A percentile compares a stretch with the other conserved stretches of the same genome.
Evolutionary conservation across 2,888 invertebrate species (phyloP).

Genomic region (Torymus aiolomorphi): DNA sequence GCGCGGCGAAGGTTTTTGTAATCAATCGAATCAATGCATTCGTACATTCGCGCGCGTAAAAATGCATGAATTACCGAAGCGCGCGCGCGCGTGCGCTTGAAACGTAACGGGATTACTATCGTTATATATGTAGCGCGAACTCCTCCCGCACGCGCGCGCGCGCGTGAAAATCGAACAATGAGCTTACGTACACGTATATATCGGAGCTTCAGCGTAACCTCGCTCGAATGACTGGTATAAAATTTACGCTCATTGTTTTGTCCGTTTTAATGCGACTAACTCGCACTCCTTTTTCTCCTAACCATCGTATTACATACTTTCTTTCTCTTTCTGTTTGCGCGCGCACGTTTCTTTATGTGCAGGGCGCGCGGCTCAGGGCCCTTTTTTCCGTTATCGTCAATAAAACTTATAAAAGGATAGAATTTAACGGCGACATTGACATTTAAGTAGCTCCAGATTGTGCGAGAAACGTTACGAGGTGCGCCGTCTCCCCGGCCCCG

Average conservation of each 20-base stretch:
- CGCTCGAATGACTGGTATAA: neutral
- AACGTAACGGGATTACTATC: too few relatives aligned
- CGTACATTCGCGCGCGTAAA: too few relatives aligned
- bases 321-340: too few relatives aligned
- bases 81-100: too few relatives aligned
- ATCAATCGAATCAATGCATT: too few relatives aligned
- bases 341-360: neutral
- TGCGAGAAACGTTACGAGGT: slow-evolving; percentile 16
- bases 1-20: too few relatives aligned
- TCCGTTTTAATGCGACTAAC: neutral
- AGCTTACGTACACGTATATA: neutral
- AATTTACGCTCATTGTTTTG: slow-evolving; percentile 13
- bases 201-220: neutral
- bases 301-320: too few relatives aligned
- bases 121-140: too few relatives aligned
- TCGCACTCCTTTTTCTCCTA: neutral
- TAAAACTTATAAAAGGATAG: slow-evolving; percentile 34
- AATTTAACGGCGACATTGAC: slow-evolving; percentile 30
- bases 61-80: too few relatives aligned
- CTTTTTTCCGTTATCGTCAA: slow-evolving; percentile 16
- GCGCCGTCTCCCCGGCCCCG: neutral
- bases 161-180: neutral
- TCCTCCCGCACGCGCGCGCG: neutral
- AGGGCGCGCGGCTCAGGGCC: neutral
- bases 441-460: slow-evolving; percentile 45